A percentile compares a stretch with the other conserved stretches of the same genome.
Conservation (phyloP, 1,140 invertebrate species). For the Phenacoccus solenopsis region DNA sequence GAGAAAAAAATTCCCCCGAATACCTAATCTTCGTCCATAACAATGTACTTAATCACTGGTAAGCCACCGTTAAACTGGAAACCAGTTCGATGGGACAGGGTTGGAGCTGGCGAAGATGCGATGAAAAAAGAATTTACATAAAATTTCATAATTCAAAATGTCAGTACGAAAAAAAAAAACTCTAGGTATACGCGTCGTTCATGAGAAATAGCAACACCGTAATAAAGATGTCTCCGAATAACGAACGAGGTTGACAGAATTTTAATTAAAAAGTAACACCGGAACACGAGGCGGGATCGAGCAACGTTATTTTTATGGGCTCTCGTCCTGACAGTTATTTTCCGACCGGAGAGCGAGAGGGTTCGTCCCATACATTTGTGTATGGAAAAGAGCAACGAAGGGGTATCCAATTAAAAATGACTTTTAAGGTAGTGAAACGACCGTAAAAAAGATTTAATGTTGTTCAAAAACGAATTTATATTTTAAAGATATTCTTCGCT, state of each 20-base stretch:
- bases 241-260: conserved; percentile 16
- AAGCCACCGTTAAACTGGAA: background rate
- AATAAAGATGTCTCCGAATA: conserved; percentile 11
- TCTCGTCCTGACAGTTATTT: conserved; percentile 8
- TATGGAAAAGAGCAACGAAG: background rate
- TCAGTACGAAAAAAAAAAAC: background rate
- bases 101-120: background rate
- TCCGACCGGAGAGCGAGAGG: too few species aligned
- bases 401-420: conserved; percentile 14
- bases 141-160: background rate
- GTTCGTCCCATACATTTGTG: background rate
- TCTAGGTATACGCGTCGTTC: background rate
- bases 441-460: conserved; percentile 14
- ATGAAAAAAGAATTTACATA: background rate
- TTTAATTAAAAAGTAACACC: conserved; percentile 12
- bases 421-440: conserved; percentile 15
- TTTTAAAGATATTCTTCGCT: conserved; percentile 3
- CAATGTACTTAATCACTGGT: background rate
- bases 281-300: background rate
- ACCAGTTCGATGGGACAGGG: background rate
- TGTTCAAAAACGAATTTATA: conserved; percentile 11
- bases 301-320: background rate
- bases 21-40: background rate
- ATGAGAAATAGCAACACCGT: conserved; percentile 9
- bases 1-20: background rate